Base-by-base conservation (phyloP, 2,888 invertebrate genomes). In the Microctonus aethiopoides region DNA sequence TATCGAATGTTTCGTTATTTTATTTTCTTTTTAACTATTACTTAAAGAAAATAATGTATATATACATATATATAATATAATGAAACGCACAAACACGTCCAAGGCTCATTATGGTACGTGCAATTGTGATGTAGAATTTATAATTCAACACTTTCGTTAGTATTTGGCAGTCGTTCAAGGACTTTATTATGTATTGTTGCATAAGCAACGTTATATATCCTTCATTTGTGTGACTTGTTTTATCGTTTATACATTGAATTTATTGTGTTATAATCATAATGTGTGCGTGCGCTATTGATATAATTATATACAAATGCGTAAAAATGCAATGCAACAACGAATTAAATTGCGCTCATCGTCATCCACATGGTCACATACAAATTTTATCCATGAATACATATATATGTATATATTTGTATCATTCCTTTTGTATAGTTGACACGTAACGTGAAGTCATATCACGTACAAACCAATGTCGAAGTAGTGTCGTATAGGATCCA, bases 131-230 rank as follows among this genome's bases (percentile, higher is more conserved):
- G 61, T 70, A 74, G 63, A 70, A 77, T 75, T 78, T 78, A 74
- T 78, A 63, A 74, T 76, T 76, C 77, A 9, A 78, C 74, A 78
- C 77, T 77, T 80, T 76, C 76, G 76, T 75, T 75, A 72, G 75
- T 75, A 70, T 75, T 81, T 83, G 83, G 83, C 80, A 75, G 68
- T 69, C 69, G 75, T 80, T 82, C 83, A 83, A 83, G 83, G 83
- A 78, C 80, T 54, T 36, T 26, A 39, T 29, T 29, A 46, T 34
- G 32, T n/a, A n/a, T 74, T 73, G 74, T 82, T 81, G 78, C 83
- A 77, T 72, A 79, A 81, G 67, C 70, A 65, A 34, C 32, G 32
- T 20, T 52, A 36, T n/a, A 22, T 32, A 36, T 32, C 29, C 63
- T 51, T 54, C 24, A 24, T 32, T 64, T 41, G 11, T 34, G 24